phyloP scores from a whole-genome alignment of 2,888 invertebrate genomes.

The Odontothrips loti region DNA sequence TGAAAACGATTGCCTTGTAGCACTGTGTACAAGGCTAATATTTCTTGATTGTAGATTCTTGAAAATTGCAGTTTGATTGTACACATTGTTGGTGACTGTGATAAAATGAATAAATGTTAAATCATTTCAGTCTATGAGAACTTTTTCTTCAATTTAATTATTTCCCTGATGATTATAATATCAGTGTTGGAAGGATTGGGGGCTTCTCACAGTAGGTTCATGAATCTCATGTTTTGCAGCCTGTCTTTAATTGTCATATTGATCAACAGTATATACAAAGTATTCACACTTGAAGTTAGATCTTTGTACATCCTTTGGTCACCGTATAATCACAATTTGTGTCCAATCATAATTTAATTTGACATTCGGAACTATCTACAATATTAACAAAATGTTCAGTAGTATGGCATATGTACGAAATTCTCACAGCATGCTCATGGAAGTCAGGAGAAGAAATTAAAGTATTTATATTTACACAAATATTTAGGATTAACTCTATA shows the following conservation, averaged over 20 bases:
- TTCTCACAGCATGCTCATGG: not conserved
- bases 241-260: too few relatives aligned
- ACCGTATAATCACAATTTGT: not conserved
- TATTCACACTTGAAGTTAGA: not conserved
- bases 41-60: not conserved
- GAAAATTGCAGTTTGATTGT: conserved; percentile 4
- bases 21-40: too few relatives aligned
- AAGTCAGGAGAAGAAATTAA: not conserved
- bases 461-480: not conserved
- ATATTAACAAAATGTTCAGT: not conserved
- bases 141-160: not conserved
- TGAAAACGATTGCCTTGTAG: too few relatives aligned
- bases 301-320: conserved; percentile 8
- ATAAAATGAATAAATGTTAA: conserved; percentile 12
- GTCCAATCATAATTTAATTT: not conserved
- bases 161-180: too few relatives aligned
- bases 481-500: not conserved
- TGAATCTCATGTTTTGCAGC: not conserved
- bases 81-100: conserved; percentile 10
- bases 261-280: not conserved
- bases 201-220: not conserved
- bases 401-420: not conserved
- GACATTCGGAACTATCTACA: not conserved
- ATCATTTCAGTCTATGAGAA: not conserved
- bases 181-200: not conserved